Base-by-base conservation (phyloP, 2,113 vertebrate species). In the Orycteropus afer region DNA sequence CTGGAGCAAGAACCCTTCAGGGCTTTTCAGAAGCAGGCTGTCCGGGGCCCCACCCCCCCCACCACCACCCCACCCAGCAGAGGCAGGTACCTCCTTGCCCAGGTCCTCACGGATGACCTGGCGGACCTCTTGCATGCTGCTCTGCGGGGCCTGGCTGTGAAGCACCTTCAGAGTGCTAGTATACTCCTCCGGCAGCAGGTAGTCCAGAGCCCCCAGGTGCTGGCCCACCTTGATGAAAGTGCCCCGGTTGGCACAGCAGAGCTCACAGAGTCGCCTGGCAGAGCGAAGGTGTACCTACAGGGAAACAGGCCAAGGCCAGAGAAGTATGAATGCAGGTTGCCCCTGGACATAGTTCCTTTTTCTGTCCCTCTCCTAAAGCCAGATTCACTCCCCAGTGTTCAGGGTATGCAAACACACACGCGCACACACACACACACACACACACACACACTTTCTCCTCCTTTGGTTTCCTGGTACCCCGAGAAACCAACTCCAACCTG, bases 201-300 rank as follows among this genome's bases (percentile, higher is more conserved):
- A 99, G 93, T 99, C 99, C 86, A 99, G 98, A 0, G 99, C 99
- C 3, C 99, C 99, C 29, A 99, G 98, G 97, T 99, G 99, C 97
- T 99, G 99, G 10, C 99, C 99, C 95, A 99, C 99, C 97, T 99
- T 99, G 98, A 99, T 99, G 98, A 99, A 99, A 7, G 99, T 99
- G 82, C 99, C 99, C 91, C 99, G 97, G 98, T 99, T 99, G 95
- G 99, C 99, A n/a, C 99, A 99, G 98, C 99, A 99, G 96, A 99
- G 97, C 83, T 99, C 99, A 69, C 98, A 98, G 29, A 99, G 99
- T 51, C 99, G 99, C 96, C 99, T 98, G 1, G 99, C 99, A 0
- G 99, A 99, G 67, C 99, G 99, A 57, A 96, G 98, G 89, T 99
- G 99, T 7, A 99, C 99, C 99, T 99, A 86, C 0, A 0, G 49